Conservation (phyloP, 2,797 vertebrate species). For the Australoheros facetus region DNA sequence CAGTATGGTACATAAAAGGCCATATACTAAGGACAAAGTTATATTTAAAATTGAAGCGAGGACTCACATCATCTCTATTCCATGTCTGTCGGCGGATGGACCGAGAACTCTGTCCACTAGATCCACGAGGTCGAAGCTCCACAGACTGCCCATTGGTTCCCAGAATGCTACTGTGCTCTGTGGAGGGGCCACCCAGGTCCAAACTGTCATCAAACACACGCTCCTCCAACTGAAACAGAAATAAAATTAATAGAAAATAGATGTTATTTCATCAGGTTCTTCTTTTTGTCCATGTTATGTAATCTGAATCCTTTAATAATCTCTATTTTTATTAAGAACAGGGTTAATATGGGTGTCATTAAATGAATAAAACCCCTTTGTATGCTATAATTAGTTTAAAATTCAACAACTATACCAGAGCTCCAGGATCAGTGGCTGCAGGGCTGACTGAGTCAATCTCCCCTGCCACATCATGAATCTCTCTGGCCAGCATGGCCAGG, state of each 20-base stretch:
- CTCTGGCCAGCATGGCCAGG: slow-evolving; percentile 95
- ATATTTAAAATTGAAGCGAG: neutral
- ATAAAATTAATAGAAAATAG: neutral
- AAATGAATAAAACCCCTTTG: neutral
- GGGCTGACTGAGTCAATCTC: slow-evolving; percentile 98
- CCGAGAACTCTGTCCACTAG: slow-evolving; percentile 83
- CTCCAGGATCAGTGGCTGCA: slow-evolving; percentile 90
- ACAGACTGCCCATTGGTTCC: slow-evolving; percentile 82
- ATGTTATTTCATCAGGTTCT: neutral
- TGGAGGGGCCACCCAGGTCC: slow-evolving; percentile 84
- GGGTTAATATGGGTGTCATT: neutral
- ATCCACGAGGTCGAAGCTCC: slow-evolving; percentile 81
- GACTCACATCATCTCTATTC: slow-evolving; percentile 93
- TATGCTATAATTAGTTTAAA: neutral
- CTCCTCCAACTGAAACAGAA: slow-evolving; percentile 84
- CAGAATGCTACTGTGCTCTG: slow-evolving; percentile 79
- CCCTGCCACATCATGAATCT: slow-evolving; percentile 98
- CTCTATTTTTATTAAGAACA: neutral
- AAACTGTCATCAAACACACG: slow-evolving; percentile 89
- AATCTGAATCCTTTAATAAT: neutral
- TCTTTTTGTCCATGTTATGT: neutral
- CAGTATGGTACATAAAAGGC: neutral
- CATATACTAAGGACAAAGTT: neutral
- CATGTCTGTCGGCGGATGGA: slow-evolving; percentile 93
- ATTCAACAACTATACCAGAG: slow-evolving; percentile 54